Base-by-base conservation (phyloP, 2,797 vertebrate species). In the Acrossocheilus wenchowensis region DNA sequence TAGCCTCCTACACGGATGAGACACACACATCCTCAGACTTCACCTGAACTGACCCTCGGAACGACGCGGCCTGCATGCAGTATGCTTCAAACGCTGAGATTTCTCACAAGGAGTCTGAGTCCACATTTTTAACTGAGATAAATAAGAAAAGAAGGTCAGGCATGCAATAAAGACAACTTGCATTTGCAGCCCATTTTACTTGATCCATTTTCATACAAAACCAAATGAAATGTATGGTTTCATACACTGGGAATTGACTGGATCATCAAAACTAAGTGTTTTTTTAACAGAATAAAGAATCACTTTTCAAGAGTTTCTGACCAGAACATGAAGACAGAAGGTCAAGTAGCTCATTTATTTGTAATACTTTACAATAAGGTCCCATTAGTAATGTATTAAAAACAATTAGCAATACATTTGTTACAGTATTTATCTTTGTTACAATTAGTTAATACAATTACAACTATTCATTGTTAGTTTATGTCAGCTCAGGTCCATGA, bases 1-100 rank as follows among this genome's bases (percentile, higher is more conserved):
- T 79, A 50, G 79, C 86, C 82, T 84, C 84, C 82, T 84, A 87
- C 86, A 84, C 86, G 82, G 64, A 81, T n/a, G 75, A 84, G 66
- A 86, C 66, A 75, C 50, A 57, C 79, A 69, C 45, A 78, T 78
- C 52, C 34, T 14, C 84, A 71, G 50, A 62, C 34, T 80, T 87
- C 39, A 82, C 80, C 82, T 86, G 50, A 84, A 52, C 69, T 80
- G 69, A 85, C 69, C 82, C 41, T 34, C 50, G 15, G 14, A 50
- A 30, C 64, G 62, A 41, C 60, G 26, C 4, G 36, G 7, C 84
- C 30, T 69, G 71, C 80, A 77, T 64, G 78, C 21, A 30, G 52
- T 26, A 6, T 8, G 54, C 14, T 41, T 41, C 0, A 78, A 43
- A 62, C 5, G 12, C 21, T 17, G 12, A 41, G 54, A 60, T 12